Evolutionary conservation across 2,797 vertebrate genomes (phyloP).

Genomic region (Oryzias dopingdopingensis): DNA sequence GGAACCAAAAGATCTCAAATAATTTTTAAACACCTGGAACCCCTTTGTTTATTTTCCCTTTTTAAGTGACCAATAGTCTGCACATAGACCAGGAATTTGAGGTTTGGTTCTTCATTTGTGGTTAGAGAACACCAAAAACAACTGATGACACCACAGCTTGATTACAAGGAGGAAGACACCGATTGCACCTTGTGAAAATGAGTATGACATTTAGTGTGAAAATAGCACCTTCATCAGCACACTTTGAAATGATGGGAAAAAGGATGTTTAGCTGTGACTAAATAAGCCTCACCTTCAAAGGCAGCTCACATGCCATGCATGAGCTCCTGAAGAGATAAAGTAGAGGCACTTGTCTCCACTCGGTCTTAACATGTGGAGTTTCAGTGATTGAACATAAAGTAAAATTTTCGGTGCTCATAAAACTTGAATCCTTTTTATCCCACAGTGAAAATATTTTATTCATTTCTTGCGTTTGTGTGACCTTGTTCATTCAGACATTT

Average conservation of each 20-base stretch:
- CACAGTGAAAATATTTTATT: conserved; percentile 41
- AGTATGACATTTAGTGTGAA: conserved; percentile 42
- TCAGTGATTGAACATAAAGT: conserved; percentile 29
- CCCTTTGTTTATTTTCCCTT: too few relatives aligned
- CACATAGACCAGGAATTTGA: not conserved
- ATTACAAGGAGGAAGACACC: conserved; percentile 17
- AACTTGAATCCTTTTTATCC: conserved; percentile 40
- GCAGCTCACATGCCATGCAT: conserved; percentile 2
- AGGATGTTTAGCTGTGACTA: not conserved
- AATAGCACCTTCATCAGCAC: conserved; percentile 29
- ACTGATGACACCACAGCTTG: conserved; percentile 7
- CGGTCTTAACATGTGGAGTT: conserved; percentile 25
- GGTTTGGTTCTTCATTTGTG: conserved; percentile 2
- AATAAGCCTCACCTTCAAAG: conserved; percentile 25
- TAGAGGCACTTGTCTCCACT: conserved; percentile 2
- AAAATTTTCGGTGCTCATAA: conserved; percentile 11
- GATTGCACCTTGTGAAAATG: conserved; percentile 18
- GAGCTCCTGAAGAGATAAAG: conserved; percentile 11
- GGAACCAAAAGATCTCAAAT: too few relatives aligned
- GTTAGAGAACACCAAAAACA: conserved; percentile 13
- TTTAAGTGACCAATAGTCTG: not conserved
- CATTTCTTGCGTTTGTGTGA: conserved; percentile 22
- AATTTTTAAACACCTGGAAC: too few relatives aligned
- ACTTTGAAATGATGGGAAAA: conserved; percentile 1
- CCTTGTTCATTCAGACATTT: conserved; percentile 41